phyloP scores from a whole-genome alignment of 1,140 invertebrate genomes.

The Drosophila albomicans region DNA sequence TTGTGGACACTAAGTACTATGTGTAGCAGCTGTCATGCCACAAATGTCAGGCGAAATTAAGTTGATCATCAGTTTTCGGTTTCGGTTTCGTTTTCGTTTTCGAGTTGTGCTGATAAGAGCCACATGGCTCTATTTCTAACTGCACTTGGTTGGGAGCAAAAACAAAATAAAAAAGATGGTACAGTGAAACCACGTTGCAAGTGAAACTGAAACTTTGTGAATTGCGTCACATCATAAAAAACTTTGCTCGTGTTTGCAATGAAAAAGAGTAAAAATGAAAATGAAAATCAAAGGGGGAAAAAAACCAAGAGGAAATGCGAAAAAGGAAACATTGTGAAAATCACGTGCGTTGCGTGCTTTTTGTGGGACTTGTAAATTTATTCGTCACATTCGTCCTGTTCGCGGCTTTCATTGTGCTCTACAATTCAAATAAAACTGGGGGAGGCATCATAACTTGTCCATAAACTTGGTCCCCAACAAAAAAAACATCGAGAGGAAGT shows the following conservation, averaged over 20 bases:
- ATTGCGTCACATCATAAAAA: slow-evolving; percentile 64
- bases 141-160: too few relatives aligned
- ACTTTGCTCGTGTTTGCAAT: slow-evolving; percentile 54
- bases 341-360: slow-evolving; percentile 70
- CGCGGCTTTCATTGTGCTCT: slow-evolving; percentile 46
- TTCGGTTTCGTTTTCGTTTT: slow-evolving; percentile 23
- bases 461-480: slow-evolving; percentile 36
- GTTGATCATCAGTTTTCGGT: slow-evolving; percentile 41
- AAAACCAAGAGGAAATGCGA: neutral
- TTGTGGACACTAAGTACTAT: slow-evolving; percentile 1
- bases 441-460: slow-evolving; percentile 44
- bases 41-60: slow-evolving; percentile 42
- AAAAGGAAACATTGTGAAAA: slow-evolving; percentile 69
- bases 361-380: slow-evolving; percentile 64
- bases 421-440: slow-evolving; percentile 27
- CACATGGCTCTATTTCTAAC: slow-evolving; percentile 25
- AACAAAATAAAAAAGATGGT: neutral
- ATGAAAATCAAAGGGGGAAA: slow-evolving; percentile 10
- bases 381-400: slow-evolving; percentile 62
- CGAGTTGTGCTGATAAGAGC: slow-evolving; percentile 48
- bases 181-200: slow-evolving; percentile 1
- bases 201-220: slow-evolving; percentile 43
- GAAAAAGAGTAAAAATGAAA: slow-evolving; percentile 39
- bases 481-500: slow-evolving; percentile 29
- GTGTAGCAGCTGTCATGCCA: slow-evolving; percentile 42